Evolutionary conservation across 2,113 vertebrate genomes (phyloP).

Genomic region (Ginglymostoma cirratum): DNA sequence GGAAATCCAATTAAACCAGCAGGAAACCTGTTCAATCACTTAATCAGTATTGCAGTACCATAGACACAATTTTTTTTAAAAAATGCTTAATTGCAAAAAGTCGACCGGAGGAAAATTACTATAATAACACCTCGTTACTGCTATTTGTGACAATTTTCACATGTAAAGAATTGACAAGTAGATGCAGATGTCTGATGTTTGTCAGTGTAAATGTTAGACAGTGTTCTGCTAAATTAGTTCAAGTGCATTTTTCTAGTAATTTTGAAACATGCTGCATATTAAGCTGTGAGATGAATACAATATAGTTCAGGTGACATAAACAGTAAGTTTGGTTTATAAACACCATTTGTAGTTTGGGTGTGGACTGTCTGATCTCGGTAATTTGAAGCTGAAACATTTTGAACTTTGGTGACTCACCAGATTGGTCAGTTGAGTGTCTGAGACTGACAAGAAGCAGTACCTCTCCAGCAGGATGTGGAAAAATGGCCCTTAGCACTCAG

Average conservation of each 20-base stretch:
- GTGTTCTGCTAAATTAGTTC: neutral
- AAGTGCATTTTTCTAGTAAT: neutral
- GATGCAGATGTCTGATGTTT: neutral
- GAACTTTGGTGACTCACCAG: neutral
- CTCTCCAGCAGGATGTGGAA: neutral
- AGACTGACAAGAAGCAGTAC: neutral
- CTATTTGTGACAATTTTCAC: slow-evolving; percentile 19
- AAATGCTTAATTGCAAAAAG: slow-evolving; percentile 22
- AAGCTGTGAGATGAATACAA: neutral
- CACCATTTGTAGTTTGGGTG: neutral
- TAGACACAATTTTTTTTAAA: slow-evolving; percentile 56
- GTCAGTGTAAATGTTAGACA: neutral
- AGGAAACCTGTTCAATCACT: slow-evolving; percentile 55
- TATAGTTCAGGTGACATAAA: neutral
- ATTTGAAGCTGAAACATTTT: neutral
- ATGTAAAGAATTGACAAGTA: slow-evolving; percentile 6
- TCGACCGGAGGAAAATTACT: neutral
- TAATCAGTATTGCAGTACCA: slow-evolving; percentile 56
- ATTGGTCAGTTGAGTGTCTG: neutral
- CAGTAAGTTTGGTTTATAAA: neutral
- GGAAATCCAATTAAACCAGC: slow-evolving; percentile 62
- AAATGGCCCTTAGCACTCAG: neutral
- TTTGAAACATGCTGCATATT: neutral
- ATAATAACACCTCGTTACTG: slow-evolving; percentile 6
- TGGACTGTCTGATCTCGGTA: neutral